Conservation (phyloP, 2,888 invertebrate genomes). For the Nemotelus pantherinus region DNA sequence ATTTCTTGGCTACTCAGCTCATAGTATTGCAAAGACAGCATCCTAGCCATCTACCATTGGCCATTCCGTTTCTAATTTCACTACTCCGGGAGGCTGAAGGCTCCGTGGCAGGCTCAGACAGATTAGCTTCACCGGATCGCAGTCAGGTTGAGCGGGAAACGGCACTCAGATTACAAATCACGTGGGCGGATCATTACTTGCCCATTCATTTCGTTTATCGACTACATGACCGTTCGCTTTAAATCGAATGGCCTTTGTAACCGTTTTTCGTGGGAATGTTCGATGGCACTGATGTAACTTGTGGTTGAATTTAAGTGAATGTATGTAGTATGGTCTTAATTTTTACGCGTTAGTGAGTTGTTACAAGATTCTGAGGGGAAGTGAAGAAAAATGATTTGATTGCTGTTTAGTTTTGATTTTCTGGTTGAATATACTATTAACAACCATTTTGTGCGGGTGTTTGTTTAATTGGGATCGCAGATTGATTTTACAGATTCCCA, state of each 20-base stretch:
- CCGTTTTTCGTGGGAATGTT: slow-evolving; percentile 43
- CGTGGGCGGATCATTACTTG: slow-evolving; percentile 49
- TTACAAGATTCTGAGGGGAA: no score
- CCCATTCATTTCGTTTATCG: slow-evolving; percentile 50
- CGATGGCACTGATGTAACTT: no score
- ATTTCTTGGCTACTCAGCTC: slow-evolving; percentile 7
- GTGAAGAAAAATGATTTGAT: no score
- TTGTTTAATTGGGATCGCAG: no score
- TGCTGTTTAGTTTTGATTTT: no score
- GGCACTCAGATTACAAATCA: slow-evolving; percentile 30
- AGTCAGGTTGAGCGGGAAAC: neutral
- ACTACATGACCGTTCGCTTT: slow-evolving; percentile 48
- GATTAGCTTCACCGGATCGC: neutral
- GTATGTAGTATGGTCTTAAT: neutral
- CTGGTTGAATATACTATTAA: no score
- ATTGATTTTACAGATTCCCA: no score
- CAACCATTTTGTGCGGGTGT: no score
- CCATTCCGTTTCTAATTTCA: slow-evolving; percentile 20
- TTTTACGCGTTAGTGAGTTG: no score
- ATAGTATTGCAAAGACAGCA: neutral
- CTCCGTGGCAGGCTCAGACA: neutral
- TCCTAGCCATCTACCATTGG: neutral
- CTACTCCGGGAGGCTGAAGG: neutral
- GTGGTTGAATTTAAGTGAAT: neutral
- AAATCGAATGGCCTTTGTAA: slow-evolving; percentile 31